Evolutionary conservation across 2,888 invertebrate species (phyloP).

Genomic region (Mylabris sibirica): DNA sequence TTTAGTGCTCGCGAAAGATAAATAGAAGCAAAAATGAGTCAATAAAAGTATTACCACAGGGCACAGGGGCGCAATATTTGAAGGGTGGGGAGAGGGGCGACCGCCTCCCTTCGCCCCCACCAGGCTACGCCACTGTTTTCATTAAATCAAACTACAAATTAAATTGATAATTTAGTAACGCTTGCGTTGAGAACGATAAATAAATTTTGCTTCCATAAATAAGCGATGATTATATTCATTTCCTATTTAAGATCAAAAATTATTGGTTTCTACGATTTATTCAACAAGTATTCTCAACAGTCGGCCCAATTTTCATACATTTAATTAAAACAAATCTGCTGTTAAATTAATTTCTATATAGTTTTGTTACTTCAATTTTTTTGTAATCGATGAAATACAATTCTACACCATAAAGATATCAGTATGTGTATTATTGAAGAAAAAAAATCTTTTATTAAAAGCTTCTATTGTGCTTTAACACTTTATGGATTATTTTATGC

Average conservation of each 20-base stretch:
- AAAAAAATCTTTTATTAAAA: background rate
- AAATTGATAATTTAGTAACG: background rate
- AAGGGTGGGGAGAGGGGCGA: too few relatives aligned
- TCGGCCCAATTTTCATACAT: background rate
- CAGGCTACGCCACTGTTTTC: too few relatives aligned
- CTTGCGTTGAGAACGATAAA: background rate
- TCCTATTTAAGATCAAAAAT: background rate
- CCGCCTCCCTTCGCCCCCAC: too few relatives aligned
- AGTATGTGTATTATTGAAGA: background rate
- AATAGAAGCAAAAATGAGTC: too few relatives aligned
- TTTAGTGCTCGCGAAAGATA: too few relatives aligned
- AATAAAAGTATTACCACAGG: too few relatives aligned
- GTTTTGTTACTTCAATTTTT: too few relatives aligned
- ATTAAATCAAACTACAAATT: background rate
- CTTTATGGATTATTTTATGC: background rate
- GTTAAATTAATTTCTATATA: too few relatives aligned
- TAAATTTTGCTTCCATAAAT: background rate
- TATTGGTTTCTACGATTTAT: background rate
- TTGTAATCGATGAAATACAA: background rate
- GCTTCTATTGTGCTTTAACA: background rate
- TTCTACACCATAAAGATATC: background rate
- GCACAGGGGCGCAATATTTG: too few relatives aligned
- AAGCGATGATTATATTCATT: background rate
- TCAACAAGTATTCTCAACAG: background rate
- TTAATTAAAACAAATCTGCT: background rate